Percentiles rank a stretch among this genome's conserved stretches.
These are phyloP conservation scores for Plagodis dolabraria DNA, from an alignment of 2,888 invertebrate genomes.

Conservation along the genomic window DNA sequence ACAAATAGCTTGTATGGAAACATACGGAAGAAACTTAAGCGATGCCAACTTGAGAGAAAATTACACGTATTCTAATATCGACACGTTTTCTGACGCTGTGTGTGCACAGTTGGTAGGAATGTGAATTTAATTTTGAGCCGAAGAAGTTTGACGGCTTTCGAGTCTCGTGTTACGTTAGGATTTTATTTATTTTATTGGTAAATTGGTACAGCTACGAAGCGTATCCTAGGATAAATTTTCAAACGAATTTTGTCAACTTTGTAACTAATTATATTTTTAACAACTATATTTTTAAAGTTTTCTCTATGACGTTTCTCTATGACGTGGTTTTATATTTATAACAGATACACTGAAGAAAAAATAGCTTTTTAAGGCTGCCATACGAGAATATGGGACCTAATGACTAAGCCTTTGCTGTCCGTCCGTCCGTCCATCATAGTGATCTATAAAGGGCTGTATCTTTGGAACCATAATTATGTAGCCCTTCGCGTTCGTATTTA, in stretches of 20 bases:
- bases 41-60: constrained; percentile 52
- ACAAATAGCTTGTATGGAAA: constrained; percentile 29
- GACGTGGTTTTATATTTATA: too few species aligned
- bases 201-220: constrained; percentile 6
- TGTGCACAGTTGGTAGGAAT: constrained; percentile 27
- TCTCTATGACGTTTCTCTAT: too few species aligned
- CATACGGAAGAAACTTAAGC: constrained; percentile 33
- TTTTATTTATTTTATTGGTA: constrained; percentile 16
- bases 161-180: constrained; percentile 7
- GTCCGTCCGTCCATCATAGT: too few species aligned
- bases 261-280: too few species aligned
- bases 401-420: too few species aligned
- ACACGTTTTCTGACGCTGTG: constrained; percentile 15
- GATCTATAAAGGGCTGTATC: too few species aligned
- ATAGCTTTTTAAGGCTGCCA: too few species aligned
- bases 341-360: too few species aligned
- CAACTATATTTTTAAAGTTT: too few species aligned
- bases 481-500: too few species aligned
- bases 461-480: too few species aligned
- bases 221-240: constrained; percentile 4
- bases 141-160: constrained; percentile 36
- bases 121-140: constrained; percentile 39
- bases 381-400: too few species aligned
- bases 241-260: neutral
- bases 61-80: constrained; percentile 29